Percentiles rank a stretch among this genome's conserved stretches.
phyloP scores from a whole-genome alignment of 2,797 vertebrate species.

The Darevskia mixta region DNA sequence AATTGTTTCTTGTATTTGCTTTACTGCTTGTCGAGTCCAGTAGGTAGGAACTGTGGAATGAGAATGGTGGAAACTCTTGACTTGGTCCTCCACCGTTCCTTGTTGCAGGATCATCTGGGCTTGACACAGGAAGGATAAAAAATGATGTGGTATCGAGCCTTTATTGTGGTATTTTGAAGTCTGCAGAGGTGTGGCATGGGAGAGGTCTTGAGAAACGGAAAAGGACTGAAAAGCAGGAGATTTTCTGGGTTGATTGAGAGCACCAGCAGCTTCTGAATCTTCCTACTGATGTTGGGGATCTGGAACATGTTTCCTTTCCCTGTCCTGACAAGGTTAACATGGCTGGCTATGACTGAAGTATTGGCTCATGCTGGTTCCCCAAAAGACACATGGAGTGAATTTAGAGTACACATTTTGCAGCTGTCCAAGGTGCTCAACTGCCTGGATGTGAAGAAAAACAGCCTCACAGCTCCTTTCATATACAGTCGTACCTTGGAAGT shows the following conservation, averaged over 20 bases:
- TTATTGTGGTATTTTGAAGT: neutral
- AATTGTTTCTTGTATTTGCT: neutral
- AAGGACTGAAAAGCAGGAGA: neutral
- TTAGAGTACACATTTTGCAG: neutral
- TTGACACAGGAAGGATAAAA: neutral
- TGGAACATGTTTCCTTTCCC: neutral
- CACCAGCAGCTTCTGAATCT: neutral
- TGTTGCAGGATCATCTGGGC: neutral
- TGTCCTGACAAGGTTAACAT: neutral
- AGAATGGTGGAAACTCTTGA: neutral
- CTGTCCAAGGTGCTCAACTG: constrained; percentile 32
- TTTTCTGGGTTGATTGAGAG: neutral
- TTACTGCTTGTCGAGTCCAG: neutral
- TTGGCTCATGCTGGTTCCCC: neutral
- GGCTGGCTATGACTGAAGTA: neutral
- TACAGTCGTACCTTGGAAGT: neutral
- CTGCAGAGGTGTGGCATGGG: neutral
- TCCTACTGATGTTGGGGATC: neutral
- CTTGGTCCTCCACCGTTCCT: neutral
- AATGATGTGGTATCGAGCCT: neutral
- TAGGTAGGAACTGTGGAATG: neutral
- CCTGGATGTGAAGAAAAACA: neutral
- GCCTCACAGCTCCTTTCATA: neutral
- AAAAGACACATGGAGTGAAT: neutral
- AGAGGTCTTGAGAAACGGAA: neutral